Evolutionary conservation across 2,113 vertebrate genomes (phyloP), one percentile per base, ranked within the genome.

Genomic region (Brachypodius melanocephalos): DNA sequence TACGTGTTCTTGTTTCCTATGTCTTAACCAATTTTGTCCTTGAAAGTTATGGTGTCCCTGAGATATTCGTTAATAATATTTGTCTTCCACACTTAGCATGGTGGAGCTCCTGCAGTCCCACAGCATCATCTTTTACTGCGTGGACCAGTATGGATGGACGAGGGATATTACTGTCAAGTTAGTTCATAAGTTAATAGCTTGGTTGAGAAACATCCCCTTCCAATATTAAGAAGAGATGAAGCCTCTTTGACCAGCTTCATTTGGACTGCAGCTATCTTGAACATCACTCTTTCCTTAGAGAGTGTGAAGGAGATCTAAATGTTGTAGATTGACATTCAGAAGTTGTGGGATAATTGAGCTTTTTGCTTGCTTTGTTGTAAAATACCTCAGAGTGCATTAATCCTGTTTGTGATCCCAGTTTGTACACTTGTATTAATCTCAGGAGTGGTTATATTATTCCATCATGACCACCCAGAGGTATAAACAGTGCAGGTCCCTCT

Each of bases 401-500:
- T 59, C 2, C 54, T 29, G 18, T 69, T 48, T 68, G 20, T 59
- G 28, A 24, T 61, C n/a, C 7, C 14, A 26, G 69, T 43, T 80
- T 3, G 1, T 18, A 3, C 5, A 24, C 6, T 29, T 51, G 13
- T 2, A 18, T 5, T 8, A 29, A 63, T 54, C 58, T 76, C 40
- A 36, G 72, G 16, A 89, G 29, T 8, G 42, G 3, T 8, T 73
- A 0, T 10, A 18, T 31, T 59, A 6, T 11, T 57, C 1, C 34
- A 19, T 24, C 6, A 1, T 67, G 58, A 43, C 2, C 2, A 5
- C 9, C 34, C 36, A 42, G 46, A 51, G 36, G 2, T 7, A 3
- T 0, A 43, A 43, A 17, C 3, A 43, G 12, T 5, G 21, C 17
- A 31, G 31, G 22, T 19, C 18, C 8, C n/a, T 20, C 25, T 34